Conservation (phyloP, 1,140 invertebrate genomes). For the Patella vulgata region DNA sequence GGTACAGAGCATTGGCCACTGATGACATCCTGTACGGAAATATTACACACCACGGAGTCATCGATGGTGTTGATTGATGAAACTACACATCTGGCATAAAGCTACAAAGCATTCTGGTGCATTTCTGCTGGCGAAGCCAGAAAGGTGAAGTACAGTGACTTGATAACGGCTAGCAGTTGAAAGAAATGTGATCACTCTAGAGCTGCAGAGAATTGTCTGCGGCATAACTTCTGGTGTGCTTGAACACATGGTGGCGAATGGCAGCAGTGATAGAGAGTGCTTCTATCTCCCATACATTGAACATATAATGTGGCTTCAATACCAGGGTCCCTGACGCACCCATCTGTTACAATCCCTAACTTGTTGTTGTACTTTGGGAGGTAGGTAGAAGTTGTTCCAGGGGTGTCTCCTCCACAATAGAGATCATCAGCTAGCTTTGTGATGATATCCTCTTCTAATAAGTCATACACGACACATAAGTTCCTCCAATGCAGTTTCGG, state of each 20-base stretch:
- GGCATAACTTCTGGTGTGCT: too few relatives aligned
- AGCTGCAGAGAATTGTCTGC: too few relatives aligned
- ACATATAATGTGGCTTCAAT: constrained; percentile 32
- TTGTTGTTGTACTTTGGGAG: constrained; percentile 26
- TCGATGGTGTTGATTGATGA: too few relatives aligned
- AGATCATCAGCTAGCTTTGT: constrained; percentile 24
- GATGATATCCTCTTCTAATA: constrained; percentile 8
- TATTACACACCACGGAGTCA: too few relatives aligned
- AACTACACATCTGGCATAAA: too few relatives aligned
- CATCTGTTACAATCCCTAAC: constrained; percentile 42
- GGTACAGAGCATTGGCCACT: too few relatives aligned
- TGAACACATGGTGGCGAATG: constrained; percentile 17
- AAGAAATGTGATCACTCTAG: too few relatives aligned
- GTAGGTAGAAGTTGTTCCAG: constrained; percentile 8
- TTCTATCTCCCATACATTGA: constrained; percentile 13
- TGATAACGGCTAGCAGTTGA: too few relatives aligned
- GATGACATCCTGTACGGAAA: too few relatives aligned
- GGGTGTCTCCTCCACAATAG: constrained; percentile 3
- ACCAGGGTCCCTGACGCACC: constrained; percentile 24
- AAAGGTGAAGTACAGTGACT: constrained; percentile 11
- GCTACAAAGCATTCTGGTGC: too few relatives aligned
- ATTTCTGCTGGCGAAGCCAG: too few relatives aligned
- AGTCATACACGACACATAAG: constrained; percentile 15
- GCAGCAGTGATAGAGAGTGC: constrained; percentile 18
- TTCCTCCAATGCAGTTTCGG: too few relatives aligned